Evolutionary conservation across 1,140 invertebrate genomes (phyloP).

Genomic region (Lepidotrigona ventralis): DNA sequence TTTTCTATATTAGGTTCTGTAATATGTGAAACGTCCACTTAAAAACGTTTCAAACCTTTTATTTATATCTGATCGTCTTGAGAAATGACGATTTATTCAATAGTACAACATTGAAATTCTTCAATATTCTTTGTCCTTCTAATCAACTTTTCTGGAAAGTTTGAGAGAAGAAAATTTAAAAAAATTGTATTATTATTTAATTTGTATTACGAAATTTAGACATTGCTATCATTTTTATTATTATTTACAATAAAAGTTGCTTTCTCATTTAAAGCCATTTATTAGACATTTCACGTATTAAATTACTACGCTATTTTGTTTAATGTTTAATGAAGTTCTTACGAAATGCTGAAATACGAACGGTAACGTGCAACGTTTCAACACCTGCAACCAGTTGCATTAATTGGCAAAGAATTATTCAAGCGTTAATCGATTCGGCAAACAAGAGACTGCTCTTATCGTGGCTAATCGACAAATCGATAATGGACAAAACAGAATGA

Average conservation of each 20-base stretch:
- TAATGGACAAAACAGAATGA: not conserved
- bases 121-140: too few species aligned
- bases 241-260: too few species aligned
- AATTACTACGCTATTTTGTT: not conserved
- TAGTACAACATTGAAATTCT: too few species aligned
- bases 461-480: conserved; percentile 3
- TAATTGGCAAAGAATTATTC: not conserved
- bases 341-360: not conserved
- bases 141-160: too few species aligned
- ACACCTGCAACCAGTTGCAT: not conserved
- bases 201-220: too few species aligned
- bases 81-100: too few species aligned
- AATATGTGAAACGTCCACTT: not conserved
- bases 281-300: too few species aligned
- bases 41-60: not conserved
- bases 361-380: not conserved
- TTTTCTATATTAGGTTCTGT: not conserved
- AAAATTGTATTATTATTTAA: too few species aligned
- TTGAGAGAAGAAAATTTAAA: too few species aligned
- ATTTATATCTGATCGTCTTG: too few species aligned
- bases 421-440: not conserved
- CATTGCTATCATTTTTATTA: too few species aligned
- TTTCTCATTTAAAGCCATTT: not conserved
- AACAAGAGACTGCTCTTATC: not conserved
- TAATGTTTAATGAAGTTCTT: not conserved